phyloP scores from a whole-genome alignment of 2,888 invertebrate species.

The Saturnia japonica region DNA sequence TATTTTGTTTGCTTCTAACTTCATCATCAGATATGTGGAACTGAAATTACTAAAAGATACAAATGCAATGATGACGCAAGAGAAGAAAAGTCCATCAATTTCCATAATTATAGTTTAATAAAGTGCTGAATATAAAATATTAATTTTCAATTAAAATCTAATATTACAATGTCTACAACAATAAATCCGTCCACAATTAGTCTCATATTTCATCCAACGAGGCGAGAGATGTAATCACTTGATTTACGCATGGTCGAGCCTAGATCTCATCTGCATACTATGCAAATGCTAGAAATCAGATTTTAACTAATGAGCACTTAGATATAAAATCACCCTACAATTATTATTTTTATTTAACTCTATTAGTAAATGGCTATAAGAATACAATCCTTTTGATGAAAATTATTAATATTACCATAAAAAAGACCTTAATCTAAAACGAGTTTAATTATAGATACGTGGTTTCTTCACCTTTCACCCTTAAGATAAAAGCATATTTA shows the following conservation, averaged over 20 bases:
- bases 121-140: not conserved
- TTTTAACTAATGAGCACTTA: not conserved
- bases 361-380: not conserved
- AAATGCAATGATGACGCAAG: too few relatives aligned
- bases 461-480: not conserved
- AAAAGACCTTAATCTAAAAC: not conserved
- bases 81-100: not conserved
- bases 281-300: not conserved
- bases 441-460: not conserved
- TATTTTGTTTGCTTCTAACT: too few relatives aligned
- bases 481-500: too few relatives aligned
- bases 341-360: not conserved
- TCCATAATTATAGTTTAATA: not conserved
- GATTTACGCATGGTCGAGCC: slow-evolving; percentile 26
- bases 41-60: too few relatives aligned
- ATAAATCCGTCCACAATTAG: slow-evolving; percentile 28
- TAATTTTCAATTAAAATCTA: not conserved
- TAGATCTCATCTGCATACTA: not conserved
- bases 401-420: not conserved
- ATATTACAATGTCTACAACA: not conserved
- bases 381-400: not conserved
- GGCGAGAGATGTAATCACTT: slow-evolving; percentile 32
- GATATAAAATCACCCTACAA: not conserved
- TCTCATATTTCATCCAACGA: slow-evolving; percentile 25
- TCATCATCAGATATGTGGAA: too few relatives aligned